Evolutionary conservation across 2,888 invertebrate genomes (phyloP), one percentile per base, ranked within the genome.

Genomic region (Malacosoma neustria): DNA sequence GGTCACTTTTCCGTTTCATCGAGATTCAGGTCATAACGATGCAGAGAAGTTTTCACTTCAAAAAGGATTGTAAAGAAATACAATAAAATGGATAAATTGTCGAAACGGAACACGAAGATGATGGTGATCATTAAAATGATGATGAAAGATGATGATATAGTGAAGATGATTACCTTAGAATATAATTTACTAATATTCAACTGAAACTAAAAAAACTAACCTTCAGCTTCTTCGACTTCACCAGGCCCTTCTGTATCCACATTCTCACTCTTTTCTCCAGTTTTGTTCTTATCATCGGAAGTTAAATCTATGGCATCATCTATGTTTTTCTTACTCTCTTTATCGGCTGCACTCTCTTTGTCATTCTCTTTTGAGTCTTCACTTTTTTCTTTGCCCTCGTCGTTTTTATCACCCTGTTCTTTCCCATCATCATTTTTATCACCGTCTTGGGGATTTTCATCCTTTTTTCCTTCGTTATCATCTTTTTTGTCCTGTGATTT

Each of bases 191-290:
- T n/a, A n/a, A n/a, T n/a, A n/a, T n/a, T n/a, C n/a, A n/a, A n/a
- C n/a, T n/a, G n/a, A n/a, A n/a, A n/a, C n/a, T 14, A 4, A 22
- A 35, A 37, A 29, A 30, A 61, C 69, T 56, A 37, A 81, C 79
- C 75, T 41, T 74, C 72, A 36, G 33, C 45, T 1, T 45, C 57
- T 1, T 67, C 61, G 9, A 63, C 48, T 34, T 77, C 75, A 0
- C 44, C n/a, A 40, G 46, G 31, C 29, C 35, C 11, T 49, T 41
- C 39, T 56, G 42, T 49, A 55, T 49, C 36, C 9, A 60, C 58
- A 39, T 49, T 38, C 4, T 45, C 37, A 35, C 55, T 61, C 36
- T 61, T 51, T 12, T 43, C 11, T 41, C 40, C 11, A 33, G 34
- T 2, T 11, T 34, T 15, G 13, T 38, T 34, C 9, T 30, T 31